Conservation (phyloP, 92 coral and sea anemone species). For the Heliopora coerulea region DNA sequence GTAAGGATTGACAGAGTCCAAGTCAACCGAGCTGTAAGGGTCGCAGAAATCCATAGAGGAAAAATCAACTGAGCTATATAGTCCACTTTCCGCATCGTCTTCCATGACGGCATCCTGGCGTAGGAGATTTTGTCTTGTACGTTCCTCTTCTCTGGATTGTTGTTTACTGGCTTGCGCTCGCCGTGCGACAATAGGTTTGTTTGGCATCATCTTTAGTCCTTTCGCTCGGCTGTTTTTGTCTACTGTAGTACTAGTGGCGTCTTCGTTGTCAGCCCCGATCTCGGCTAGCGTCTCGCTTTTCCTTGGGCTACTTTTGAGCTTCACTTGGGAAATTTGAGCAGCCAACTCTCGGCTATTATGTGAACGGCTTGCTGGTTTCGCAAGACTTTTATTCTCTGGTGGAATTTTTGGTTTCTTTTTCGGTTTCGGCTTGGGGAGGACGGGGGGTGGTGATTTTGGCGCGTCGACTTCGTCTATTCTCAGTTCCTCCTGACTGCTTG, state of each 20-base stretch:
- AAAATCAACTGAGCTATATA: conserved; percentile 27
- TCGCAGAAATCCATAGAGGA: conserved; percentile 16
- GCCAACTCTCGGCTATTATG: neutral
- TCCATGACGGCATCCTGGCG: conserved; percentile 25
- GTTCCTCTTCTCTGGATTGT: neutral
- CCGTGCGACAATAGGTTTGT: too few species aligned
- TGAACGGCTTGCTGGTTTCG: neutral
- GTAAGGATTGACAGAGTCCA: neutral
- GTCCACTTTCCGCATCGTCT: neutral
- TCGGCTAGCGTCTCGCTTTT: too few species aligned
- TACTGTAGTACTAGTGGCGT: too few species aligned
- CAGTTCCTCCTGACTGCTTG: conserved; percentile 8
- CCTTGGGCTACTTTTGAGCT: neutral
- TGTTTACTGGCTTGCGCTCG: neutral
- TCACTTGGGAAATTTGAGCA: neutral
- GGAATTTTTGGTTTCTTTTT: conserved; percentile 28
- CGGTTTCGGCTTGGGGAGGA: conserved; percentile 49
- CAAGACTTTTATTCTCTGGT: conserved; percentile 5
- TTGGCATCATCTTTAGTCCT: too few species aligned
- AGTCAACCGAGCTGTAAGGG: neutral
- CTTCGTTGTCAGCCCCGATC: too few species aligned
- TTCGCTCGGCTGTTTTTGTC: too few species aligned
- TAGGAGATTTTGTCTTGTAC: neutral
- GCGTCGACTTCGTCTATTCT: conserved; percentile 29
- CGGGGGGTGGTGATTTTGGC: conserved; percentile 46